Conservation (phyloP, 92 coral and sea anemone genomes). For the Phymanthus crucifer region DNA sequence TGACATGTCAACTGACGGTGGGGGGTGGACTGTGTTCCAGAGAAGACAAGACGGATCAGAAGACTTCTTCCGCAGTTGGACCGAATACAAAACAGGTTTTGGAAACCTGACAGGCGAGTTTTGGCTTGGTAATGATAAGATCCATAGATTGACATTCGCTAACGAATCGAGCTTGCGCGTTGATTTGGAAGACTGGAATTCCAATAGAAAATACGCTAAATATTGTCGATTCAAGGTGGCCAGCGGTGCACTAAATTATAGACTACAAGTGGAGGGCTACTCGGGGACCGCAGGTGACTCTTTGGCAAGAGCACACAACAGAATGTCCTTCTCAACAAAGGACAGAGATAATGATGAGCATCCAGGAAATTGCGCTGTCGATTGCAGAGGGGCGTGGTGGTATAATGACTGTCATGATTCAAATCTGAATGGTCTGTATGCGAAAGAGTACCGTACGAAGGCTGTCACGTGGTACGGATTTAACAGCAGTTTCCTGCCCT, state of each 20-base stretch:
- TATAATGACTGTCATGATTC: constrained; percentile 31
- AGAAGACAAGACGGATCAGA: constrained; percentile 49
- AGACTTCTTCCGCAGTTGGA: constrained; percentile 49
- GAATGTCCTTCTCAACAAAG: constrained; percentile 42
- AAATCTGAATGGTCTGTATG: constrained; percentile 51
- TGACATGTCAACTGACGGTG: constrained; percentile 69
- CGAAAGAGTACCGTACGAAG: neutral
- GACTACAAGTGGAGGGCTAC: constrained; percentile 19
- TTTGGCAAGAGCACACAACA: constrained; percentile 23
- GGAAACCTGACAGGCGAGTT: constrained; percentile 51
- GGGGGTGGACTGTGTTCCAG: constrained; percentile 69
- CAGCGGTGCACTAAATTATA: constrained; percentile 16
- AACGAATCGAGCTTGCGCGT: constrained; percentile 33
- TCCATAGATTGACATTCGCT: constrained; percentile 31
- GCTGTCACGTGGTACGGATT: constrained; percentile 23
- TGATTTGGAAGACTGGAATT: constrained; percentile 37
- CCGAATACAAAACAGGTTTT: constrained; percentile 57
- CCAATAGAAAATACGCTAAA: constrained; percentile 31
- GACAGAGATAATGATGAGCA: constrained; percentile 45
- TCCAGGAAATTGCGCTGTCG: neutral
- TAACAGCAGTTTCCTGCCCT: constrained; percentile 15
- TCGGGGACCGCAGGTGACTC: constrained; percentile 61
- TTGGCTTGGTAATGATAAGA: constrained; percentile 66
- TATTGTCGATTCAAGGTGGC: constrained; percentile 40
- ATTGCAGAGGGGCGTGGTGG: constrained; percentile 55